A percentile compares a stretch with the other conserved stretches of the same genome.
phyloP scores from a whole-genome alignment of 2,797 vertebrate species.

The Parotocinclus haroldoi region DNA sequence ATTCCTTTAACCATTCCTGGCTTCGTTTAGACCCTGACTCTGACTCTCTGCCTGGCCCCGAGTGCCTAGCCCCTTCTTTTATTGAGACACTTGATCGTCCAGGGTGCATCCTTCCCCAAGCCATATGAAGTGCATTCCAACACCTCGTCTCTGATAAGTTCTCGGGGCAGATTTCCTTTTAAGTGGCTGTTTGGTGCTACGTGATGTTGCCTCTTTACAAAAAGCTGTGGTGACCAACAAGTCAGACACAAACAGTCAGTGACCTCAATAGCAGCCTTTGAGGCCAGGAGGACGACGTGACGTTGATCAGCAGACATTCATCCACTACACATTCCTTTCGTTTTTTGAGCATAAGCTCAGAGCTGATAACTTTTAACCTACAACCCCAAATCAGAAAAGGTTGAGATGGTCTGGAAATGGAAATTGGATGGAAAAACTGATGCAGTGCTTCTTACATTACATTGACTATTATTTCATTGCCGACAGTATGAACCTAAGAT shows the following conservation, averaged over 20 bases:
- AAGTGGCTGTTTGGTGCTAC: slow-evolving; percentile 71
- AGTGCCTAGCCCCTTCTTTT: slow-evolving; percentile 56
- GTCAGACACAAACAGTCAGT: slow-evolving; percentile 48
- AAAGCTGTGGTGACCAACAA: slow-evolving; percentile 42
- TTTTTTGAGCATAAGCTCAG: slow-evolving; percentile 39
- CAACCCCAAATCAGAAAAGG: too few species aligned
- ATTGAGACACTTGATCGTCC: slow-evolving; percentile 58
- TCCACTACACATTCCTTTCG: slow-evolving; percentile 51
- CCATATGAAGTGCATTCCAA: slow-evolving; percentile 79
- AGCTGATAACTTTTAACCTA: slow-evolving; percentile 34
- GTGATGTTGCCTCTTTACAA: slow-evolving; percentile 51
- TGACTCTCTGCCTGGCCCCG: slow-evolving; percentile 21
- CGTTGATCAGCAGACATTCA: slow-evolving; percentile 59
- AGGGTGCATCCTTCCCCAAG: slow-evolving; percentile 66
- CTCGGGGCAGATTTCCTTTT: slow-evolving; percentile 74
- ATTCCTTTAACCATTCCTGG: slow-evolving; percentile 66
- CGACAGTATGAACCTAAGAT: too few species aligned
- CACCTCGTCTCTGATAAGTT: slow-evolving; percentile 69
- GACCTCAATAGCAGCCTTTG: slow-evolving; percentile 59
- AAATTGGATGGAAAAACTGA: too few species aligned
- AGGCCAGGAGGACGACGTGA: slow-evolving; percentile 70
- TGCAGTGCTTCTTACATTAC: too few species aligned
- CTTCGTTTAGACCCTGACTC: slow-evolving; percentile 21
- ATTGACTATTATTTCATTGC: too few species aligned
- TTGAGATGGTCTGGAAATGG: too few species aligned